These are phyloP conservation scores for Clarias fuscus DNA, from an alignment of 2,797 vertebrate genomes.

Conservation along the genomic window DNA sequence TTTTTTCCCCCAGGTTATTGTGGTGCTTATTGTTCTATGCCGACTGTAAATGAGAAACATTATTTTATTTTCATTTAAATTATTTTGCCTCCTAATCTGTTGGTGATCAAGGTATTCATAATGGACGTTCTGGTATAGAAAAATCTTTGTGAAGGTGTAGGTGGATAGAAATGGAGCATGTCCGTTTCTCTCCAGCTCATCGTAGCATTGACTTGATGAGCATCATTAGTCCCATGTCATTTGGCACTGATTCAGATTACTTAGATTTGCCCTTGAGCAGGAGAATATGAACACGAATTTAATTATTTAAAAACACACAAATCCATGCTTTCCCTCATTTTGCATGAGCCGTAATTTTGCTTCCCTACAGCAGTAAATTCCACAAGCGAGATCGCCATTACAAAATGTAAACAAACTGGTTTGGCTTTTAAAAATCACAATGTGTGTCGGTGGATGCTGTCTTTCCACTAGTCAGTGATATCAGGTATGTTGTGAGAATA, in stretches of 20 bases:
- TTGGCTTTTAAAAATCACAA: not conserved
- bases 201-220: not conserved
- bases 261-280: not conserved
- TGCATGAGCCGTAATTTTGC: not conserved
- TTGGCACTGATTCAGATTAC: not conserved
- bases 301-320: not conserved
- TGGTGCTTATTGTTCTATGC: conserved; percentile 55
- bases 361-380: not conserved
- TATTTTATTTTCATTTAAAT: not conserved
- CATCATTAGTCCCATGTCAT: not conserved
- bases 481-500: not conserved
- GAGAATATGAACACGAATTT: not conserved
- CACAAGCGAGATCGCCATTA: not conserved
- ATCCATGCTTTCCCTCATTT: not conserved
- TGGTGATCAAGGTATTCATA: conserved; percentile 41
- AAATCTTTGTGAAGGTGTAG: not conserved
- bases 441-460: not conserved
- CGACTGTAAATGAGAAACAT: not conserved
- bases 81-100: conserved; percentile 38
- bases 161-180: not conserved
- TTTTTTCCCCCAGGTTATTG: not conserved
- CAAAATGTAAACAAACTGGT: not conserved
- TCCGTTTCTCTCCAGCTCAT: not conserved
- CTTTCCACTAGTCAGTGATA: not conserved
- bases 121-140: conserved; percentile 8